Evolutionary conservation across 2,888 invertebrate species (phyloP), one percentile per base, ranked within the genome.

Genomic region (Dimorphilus gyrociliatus): DNA sequence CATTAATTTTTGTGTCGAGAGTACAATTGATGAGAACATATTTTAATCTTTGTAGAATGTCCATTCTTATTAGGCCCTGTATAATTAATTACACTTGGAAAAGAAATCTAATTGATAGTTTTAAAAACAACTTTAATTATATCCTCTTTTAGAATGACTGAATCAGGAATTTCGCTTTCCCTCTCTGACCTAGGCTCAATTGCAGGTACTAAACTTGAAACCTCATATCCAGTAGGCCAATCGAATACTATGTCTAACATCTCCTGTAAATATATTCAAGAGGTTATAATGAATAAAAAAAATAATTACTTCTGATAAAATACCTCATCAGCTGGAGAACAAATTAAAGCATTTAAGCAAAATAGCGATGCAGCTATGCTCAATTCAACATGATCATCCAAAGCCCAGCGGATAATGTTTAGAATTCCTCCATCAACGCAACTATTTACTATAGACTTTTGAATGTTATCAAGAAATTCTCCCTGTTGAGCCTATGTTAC

Each of bases 61-160:
- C 47, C 56, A 62, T 64, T 19, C 57, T 44, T 12, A 65, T 47
- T 19, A 65, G 43, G 16, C 54, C 64, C 51, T 59, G 38, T 7
- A 38, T 27, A 10, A 8, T 10, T 19, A 7, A 19, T 19, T 27
- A 7, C 8, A 27, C 8, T 10, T 12, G 7, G 8, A 25, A 25
- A 7, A 10, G 3, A 19, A 4, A 17, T 6, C 12, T n/a, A 23
- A 27, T 19, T 14, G 30, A 14, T 12, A 12, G 21, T 3, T 19
- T 2, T 19, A 26, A 8, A 17, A 12, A 19, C 16, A 35, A 56
- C 59, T 46, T 49, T 42, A 23, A 84, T 69, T 3, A 86, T 65
- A 67, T 88, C 84, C 18, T 75, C 70, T 65, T 82, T 81, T 6
- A 79, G 75, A 31, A 88, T 62, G 58, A 86, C 80, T 50, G 78